These are phyloP conservation scores for Tringa solitaria DNA, from an alignment of 2,113 vertebrate species.

Conservation along the genomic window DNA sequence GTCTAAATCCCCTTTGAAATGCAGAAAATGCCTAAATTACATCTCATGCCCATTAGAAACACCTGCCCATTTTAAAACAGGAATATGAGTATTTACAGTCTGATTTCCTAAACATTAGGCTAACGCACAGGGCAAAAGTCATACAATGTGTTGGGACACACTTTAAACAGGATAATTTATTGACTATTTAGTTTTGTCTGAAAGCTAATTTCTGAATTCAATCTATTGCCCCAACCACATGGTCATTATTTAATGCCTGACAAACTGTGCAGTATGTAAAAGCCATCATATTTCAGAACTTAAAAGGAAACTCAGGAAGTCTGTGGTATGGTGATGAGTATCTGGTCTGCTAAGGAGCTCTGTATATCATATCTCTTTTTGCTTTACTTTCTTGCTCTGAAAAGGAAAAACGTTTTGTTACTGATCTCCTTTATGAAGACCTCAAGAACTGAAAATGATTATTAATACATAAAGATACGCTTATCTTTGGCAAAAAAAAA, in stretches of 20 bases:
- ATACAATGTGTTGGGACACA: neutral
- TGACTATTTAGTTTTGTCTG: neutral
- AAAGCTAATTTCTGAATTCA: neutral
- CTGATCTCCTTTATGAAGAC: conserved; percentile 34
- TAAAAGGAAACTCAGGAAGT: neutral
- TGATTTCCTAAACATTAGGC: neutral
- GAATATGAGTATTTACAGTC: neutral
- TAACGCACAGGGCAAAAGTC: neutral
- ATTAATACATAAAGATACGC: conserved; percentile 25
- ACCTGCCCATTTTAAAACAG: neutral
- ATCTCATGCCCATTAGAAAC: neutral
- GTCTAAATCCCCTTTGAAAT: neutral
- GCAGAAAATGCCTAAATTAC: neutral
- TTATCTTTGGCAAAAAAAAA: neutral
- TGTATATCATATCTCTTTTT: neutral
- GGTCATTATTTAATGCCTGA: neutral
- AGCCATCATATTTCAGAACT: neutral
- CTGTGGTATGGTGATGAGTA: neutral
- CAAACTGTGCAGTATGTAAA: neutral
- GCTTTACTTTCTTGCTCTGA: neutral
- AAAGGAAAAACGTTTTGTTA: conserved; percentile 1
- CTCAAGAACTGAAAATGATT: conserved; percentile 15
- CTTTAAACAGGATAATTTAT: neutral
- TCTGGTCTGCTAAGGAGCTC: neutral
- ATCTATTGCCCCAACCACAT: neutral